phyloP scores from a whole-genome alignment of 92 coral and sea anemone genomes.

The Palythoa caribaeorum region DNA sequence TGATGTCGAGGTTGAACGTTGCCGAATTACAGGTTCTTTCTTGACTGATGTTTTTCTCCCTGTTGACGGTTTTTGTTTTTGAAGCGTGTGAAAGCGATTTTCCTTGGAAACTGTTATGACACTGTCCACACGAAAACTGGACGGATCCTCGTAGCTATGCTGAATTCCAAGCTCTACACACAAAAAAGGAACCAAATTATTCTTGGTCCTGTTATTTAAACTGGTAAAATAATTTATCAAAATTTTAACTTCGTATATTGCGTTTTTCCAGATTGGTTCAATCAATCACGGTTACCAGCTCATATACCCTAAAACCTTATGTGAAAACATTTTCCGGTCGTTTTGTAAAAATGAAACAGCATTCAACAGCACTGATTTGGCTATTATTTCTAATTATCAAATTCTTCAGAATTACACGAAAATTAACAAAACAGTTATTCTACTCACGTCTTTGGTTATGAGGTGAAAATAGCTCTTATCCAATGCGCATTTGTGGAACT shows the following conservation, averaged over 20 bases:
- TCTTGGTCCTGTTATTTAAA: not conserved
- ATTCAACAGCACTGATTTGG: too few species aligned
- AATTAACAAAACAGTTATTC: not conserved
- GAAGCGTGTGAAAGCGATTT: conserved; percentile 83
- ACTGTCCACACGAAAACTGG: conserved; percentile 84
- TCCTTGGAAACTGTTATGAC: conserved; percentile 94
- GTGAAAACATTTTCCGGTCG: too few species aligned
- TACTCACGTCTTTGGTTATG: too few species aligned
- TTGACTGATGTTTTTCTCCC: conserved; percentile 70
- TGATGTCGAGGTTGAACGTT: conserved; percentile 21
- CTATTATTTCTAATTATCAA: too few species aligned
- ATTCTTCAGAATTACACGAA: too few species aligned
- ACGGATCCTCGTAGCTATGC: conserved; percentile 81
- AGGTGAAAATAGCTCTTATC: too few species aligned
- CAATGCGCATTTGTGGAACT: too few species aligned
- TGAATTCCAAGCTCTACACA: conserved; percentile 79
- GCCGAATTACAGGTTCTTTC: conserved; percentile 49
- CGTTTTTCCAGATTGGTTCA: too few species aligned
- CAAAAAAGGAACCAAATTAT: not conserved
- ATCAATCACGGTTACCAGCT: too few species aligned
- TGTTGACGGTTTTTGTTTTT: conserved; percentile 71
- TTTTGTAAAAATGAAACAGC: too few species aligned
- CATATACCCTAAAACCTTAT: too few species aligned
- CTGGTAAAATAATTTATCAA: not conserved
- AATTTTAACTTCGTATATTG: too few species aligned